Evolutionary conservation across 2,113 vertebrate species (phyloP).

Genomic region (Pseudorasbora parva): DNA sequence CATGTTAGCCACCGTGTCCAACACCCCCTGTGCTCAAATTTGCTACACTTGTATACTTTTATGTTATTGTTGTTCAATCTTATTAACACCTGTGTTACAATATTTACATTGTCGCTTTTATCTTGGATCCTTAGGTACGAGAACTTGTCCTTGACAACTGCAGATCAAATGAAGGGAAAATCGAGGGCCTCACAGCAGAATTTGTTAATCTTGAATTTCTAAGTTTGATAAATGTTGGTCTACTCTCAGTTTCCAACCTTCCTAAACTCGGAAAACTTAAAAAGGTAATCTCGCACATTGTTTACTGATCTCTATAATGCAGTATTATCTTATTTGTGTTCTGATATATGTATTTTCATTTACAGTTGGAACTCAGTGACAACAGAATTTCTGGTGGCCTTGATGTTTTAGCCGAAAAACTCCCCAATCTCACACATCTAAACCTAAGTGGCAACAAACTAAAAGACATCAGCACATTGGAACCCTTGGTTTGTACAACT

Average conservation of each 20-base stretch:
- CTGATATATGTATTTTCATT: conserved; percentile 36
- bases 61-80: not conserved
- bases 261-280: conserved; percentile 91
- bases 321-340: not conserved
- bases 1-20: conserved; percentile 10
- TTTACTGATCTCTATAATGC: not conserved
- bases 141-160: conserved; percentile 93
- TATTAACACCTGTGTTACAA: not conserved
- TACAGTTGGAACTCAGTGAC: conserved; percentile 91
- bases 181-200: conserved; percentile 87
- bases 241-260: conserved; percentile 88
- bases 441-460: conserved; percentile 94
- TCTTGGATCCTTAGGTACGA: conserved; percentile 78
- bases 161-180: conserved; percentile 87
- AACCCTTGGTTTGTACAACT: conserved; percentile 84
- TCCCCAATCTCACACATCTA: conserved; percentile 91
- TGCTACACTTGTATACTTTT: not conserved
- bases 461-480: conserved; percentile 92
- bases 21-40: not conserved
- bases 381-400: conserved; percentile 92
- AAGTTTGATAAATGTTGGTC: conserved; percentile 91
- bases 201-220: conserved; percentile 92
- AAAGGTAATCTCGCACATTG: conserved; percentile 78
- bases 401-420: conserved; percentile 91
- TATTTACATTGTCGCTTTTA: not conserved